These are phyloP conservation scores for Pelusios castaneus DNA, from an alignment of 2,113 vertebrate species.

Conservation along the genomic window DNA sequence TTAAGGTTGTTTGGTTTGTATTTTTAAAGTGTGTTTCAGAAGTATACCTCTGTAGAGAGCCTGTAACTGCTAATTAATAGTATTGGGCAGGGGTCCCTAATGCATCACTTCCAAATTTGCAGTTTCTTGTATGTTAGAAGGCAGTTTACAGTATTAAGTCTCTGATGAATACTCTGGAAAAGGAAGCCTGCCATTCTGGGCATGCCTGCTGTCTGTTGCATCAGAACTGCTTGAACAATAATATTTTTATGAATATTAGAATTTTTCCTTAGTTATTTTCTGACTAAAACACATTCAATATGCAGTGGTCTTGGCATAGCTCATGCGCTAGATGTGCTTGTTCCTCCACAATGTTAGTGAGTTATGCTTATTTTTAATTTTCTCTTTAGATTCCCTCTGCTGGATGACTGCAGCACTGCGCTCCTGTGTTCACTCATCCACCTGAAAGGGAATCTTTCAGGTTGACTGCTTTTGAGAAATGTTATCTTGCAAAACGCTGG, in stretches of 20 bases:
- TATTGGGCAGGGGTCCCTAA: neutral
- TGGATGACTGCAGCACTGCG: neutral
- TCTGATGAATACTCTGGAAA: neutral
- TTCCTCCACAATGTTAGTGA: neutral
- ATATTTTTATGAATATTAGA: neutral
- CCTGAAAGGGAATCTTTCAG: neutral
- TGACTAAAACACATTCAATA: neutral
- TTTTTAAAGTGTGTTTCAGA: neutral
- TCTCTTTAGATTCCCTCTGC: neutral
- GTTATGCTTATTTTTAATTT: neutral
- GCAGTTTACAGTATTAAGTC: neutral
- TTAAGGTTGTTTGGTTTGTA: neutral
- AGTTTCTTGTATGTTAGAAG: neutral
- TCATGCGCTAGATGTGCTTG: neutral
- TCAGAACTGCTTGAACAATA: neutral
- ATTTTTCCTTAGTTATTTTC: neutral
- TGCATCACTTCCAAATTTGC: neutral
- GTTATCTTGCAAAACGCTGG: neutral
- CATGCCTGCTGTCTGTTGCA: neutral
- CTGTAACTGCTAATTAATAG: neutral
- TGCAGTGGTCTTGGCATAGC: neutral
- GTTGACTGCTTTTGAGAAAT: constrained; percentile 2
- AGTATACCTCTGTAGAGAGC: neutral
- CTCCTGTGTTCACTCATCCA: neutral
- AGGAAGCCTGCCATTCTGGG: neutral